Evolutionary conservation across 2,797 vertebrate species (phyloP), one percentile per base, ranked within the genome.

Genomic region (Gymnocypris eckloni): DNA sequence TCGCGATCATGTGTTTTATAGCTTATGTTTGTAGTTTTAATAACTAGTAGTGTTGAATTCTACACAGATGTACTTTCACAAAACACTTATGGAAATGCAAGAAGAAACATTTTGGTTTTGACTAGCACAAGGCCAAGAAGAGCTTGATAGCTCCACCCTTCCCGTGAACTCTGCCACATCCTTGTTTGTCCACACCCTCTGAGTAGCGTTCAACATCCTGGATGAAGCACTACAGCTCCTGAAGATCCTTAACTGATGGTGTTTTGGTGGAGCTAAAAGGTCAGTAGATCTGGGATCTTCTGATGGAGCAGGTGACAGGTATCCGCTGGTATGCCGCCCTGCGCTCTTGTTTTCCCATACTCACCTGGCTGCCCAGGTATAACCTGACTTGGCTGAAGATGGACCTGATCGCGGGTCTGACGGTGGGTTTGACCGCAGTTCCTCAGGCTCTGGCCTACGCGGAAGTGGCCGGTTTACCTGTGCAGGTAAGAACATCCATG

Each of bases 381-480:
- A 95, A 92, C 0, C 71, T 93, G 81, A 92, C 83, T 22, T 97
- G 97, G 95, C 93, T 99, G 83, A 96, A 94, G 93, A 96, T 97
- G 91, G 98, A 99, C 89, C 0, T 96, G 45, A 90, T 98, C 0
- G 97, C 98, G 0, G 98, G 98, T 0, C 81, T 98, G 66, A 98
- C 96, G 0, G 97, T 99, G 1, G 98, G 96, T 0, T 93, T 99
- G 86, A 99, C 97, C 0, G 89, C 93, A 0, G 93, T 99, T 6
- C 98, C 98, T 0, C 98, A 99, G 92, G 97, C 94, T 0, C 93
- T 99, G 92, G 98, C 98, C n/a, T 99, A 99, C 0, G 97, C 98
- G 0, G 97, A 97, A 90, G 95, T 99, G 83, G 98, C 98, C 0
- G 97, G 97, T 4, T 95, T 99, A 88, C 97, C 98, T 1, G 96